A percentile compares a stretch with the other conserved stretches of the same genome.
phyloP scores from a whole-genome alignment of 2,888 invertebrate species.

The Aplocera efformata region DNA sequence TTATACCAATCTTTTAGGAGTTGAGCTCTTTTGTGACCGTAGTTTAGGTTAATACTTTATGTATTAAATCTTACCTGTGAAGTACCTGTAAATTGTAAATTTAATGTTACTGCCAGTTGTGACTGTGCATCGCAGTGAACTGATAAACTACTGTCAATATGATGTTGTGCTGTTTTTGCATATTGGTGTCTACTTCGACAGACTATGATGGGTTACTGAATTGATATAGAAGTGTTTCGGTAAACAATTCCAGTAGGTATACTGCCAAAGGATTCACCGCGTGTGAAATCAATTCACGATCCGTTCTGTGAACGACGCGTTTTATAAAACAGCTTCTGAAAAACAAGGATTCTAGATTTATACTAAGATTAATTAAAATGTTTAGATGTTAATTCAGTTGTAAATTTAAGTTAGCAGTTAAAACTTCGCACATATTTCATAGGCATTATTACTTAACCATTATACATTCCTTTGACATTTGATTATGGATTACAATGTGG shows the following conservation, averaged over 20 bases:
- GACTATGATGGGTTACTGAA: conserved; percentile 63
- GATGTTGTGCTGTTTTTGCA: conserved; percentile 70
- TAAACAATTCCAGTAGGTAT: conserved; percentile 63
- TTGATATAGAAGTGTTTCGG: conserved; percentile 56
- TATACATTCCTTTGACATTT: conserved; percentile 77
- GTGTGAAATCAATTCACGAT: conserved; percentile 72
- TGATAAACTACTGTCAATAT: conserved; percentile 52
- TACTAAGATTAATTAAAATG: conserved; percentile 69
- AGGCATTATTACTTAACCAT: conserved; percentile 80
- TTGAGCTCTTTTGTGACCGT: conserved; percentile 73
- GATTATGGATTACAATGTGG: conserved; percentile 66
- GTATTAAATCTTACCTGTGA: conserved; percentile 75
- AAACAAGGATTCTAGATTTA: conserved; percentile 68
- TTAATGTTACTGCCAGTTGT: conserved; percentile 60
- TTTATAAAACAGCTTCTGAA: conserved; percentile 69
- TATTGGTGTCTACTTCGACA: conserved; percentile 65
- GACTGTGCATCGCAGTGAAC: conserved; percentile 75
- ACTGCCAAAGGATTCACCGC: conserved; percentile 78
- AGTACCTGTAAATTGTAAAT: conserved; percentile 80
- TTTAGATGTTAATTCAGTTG: conserved; percentile 75
- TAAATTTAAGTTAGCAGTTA: conserved; percentile 79
- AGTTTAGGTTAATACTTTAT: conserved; percentile 68
- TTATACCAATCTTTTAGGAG: conserved; percentile 51
- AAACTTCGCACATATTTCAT: conserved; percentile 74
- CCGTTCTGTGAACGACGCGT: conserved; percentile 79